Base-by-base conservation (phyloP, 2,113 vertebrate genomes). In the Macquaria ambigua region DNA sequence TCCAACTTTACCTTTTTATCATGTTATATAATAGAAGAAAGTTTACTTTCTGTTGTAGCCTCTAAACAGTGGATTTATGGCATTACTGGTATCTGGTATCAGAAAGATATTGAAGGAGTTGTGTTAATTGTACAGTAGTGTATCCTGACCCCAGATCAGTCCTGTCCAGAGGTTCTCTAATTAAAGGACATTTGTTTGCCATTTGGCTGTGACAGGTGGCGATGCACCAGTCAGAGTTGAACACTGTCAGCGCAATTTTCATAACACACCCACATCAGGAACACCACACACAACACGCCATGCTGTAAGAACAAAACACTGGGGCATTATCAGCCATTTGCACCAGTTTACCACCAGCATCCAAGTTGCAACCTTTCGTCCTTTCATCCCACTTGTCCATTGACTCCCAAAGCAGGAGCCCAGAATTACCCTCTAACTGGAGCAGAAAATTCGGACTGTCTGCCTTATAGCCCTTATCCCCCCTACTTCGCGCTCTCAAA, bases 361-460 rank as follows among this genome's bases (percentile, higher is more conserved):
- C 59, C 67, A 20, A 64, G 20, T 31, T 70, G 74, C 74, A 72
- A 71, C 76, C 34, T 81, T 84, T 82, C 8, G 34, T 90, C 84
- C 81, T 81, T 87, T 89, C 50, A 85, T 82, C 75, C 82, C 48
- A 76, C 68, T 88, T 84, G 80, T 92, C 85, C 74, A 71, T 84
- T 89, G 84, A 82, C 81, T 88, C 76, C 81, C 56, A 87, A 75
- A 89, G 74, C 77, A 87, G 79, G 46, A 69, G 81, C 56, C 52
- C 70, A 93, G 74, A 89, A 86, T 81, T 82, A 68, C 56, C 58
- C 67, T 83, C 58, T 87, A 93, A 93, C 88, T 94, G 82, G 91
- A 93, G 90, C 91, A 91, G 84, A 92, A 94, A 89, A 91, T 92
- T 77, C 56, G 11, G 14, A 89, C 81, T 84, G 74, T 83, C 90